Evolutionary conservation across 2,797 vertebrate genomes (phyloP).

Genomic region (Pelochelys cantorii): DNA sequence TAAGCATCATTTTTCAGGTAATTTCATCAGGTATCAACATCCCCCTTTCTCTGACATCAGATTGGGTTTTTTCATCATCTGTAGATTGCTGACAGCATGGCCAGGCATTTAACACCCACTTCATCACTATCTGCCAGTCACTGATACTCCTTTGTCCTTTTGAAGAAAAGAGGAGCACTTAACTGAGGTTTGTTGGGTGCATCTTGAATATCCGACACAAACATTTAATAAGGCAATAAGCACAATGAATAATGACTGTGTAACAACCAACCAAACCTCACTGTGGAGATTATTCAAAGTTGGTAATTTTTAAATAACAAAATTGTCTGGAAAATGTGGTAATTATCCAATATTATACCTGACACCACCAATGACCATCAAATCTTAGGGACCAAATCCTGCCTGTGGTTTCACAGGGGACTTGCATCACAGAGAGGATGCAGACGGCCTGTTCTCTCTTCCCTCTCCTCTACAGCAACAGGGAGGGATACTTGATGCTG

Average conservation of each 20-base stretch:
- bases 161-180: background rate
- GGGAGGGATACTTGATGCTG: background rate
- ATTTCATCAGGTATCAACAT: background rate
- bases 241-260: background rate
- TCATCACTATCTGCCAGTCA: background rate
- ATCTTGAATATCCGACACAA: background rate
- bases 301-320: background rate
- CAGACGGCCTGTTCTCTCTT: rapidly evolving
- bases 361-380: slow-evolving; percentile 14
- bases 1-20: background rate
- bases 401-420: background rate
- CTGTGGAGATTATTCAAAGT: slow-evolving; percentile 16
- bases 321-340: background rate
- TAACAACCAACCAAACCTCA: background rate
- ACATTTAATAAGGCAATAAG: slow-evolving; percentile 7
- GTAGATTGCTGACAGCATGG: background rate
- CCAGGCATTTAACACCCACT: background rate
- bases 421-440: background rate
- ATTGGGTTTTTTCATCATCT: background rate
- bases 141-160: background rate
- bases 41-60: background rate
- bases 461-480: background rate
- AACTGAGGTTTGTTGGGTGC: background rate
- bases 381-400: background rate
- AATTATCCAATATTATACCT: background rate